A percentile compares a stretch with the other conserved stretches of the same genome.
Conservation (phyloP, 2,113 vertebrate genomes). For the Glaucidium brasilianum region DNA sequence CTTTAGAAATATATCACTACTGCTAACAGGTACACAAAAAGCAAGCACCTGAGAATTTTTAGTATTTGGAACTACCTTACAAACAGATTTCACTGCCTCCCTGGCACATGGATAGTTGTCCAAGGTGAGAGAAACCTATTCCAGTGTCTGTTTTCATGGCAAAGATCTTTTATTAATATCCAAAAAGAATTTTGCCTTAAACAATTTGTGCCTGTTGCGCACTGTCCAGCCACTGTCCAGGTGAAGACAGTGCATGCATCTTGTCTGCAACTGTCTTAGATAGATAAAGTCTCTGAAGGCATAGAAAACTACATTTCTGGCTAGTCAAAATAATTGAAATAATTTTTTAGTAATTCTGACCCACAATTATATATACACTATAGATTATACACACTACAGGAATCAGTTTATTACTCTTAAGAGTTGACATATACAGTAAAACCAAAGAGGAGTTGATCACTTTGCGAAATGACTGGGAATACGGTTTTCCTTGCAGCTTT, state of each 20-base stretch:
- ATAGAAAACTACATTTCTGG: neutral
- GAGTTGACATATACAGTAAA: neutral
- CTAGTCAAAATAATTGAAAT: neutral
- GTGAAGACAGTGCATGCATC: neutral
- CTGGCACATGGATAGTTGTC: accelerated
- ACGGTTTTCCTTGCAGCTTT: neutral
- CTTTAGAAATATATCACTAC: neutral
- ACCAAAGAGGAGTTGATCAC: neutral
- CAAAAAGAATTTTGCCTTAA: neutral
- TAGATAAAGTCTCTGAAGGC: neutral
- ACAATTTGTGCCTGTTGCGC: neutral
- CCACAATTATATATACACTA: neutral
- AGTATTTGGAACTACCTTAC: neutral
- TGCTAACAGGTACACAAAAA: neutral
- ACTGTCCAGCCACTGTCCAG: no score
- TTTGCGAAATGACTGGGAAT: neutral
- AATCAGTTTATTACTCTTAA: neutral
- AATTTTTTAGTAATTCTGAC: neutral
- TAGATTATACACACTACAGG: neutral
- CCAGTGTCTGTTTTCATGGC: neutral
- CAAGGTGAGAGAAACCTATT: neutral
- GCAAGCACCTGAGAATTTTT: neutral
- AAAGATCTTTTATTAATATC: neutral
- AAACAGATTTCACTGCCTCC: neutral
- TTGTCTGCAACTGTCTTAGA: neutral